Base-by-base conservation (phyloP, 2,797 vertebrate genomes). In the Denticeps clupeoides region DNA sequence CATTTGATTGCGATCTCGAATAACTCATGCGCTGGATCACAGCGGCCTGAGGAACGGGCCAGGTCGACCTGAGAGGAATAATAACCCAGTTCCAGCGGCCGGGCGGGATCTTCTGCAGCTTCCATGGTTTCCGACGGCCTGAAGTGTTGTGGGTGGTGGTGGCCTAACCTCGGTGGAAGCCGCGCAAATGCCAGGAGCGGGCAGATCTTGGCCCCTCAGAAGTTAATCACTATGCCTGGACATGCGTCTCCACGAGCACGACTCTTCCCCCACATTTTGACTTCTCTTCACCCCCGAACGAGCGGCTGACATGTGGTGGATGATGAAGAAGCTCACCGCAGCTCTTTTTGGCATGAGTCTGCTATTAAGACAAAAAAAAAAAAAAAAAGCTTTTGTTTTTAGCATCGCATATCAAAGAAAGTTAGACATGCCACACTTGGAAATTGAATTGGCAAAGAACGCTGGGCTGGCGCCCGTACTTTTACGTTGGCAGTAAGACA, bases 201-300 rank as follows among this genome's bases (percentile, higher is more conserved):
- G 56, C 59, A 56, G 53, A 33, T 55, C 50, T 49, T 47, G 49
- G 62, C 58, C 53, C 50, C 41, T 49, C 58, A 26, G 67, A 75
- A 60, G 67, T 72, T 72, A 72, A 75, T 77, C 78, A 75, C 59
- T n/a, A n/a, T n/a, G n/a, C n/a, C 11, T 22, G 56, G 43, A 16
- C 52, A 60, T 70, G 65, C 63, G 68, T 71, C 69, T 79, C 73
- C 62, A 77, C 63, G 62, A 75, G 68, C 50, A 43, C 49, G 28
- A 46, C 54, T n/a, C n/a, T n/a, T n/a, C n/a, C n/a, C n/a, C n/a
- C n/a, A n/a, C n/a, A n/a, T n/a, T n/a, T n/a, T n/a, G n/a, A n/a
- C n/a, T n/a, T 44, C 40, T 40, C 31, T 26, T 10, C 7, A 40
- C n/a, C n/a, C n/a, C n/a, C n/a, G n/a, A 58, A 46, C 27, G 49